These are phyloP conservation scores for Eublepharis macularius DNA, from an alignment of 2,113 vertebrate genomes.

Conservation along the genomic window DNA sequence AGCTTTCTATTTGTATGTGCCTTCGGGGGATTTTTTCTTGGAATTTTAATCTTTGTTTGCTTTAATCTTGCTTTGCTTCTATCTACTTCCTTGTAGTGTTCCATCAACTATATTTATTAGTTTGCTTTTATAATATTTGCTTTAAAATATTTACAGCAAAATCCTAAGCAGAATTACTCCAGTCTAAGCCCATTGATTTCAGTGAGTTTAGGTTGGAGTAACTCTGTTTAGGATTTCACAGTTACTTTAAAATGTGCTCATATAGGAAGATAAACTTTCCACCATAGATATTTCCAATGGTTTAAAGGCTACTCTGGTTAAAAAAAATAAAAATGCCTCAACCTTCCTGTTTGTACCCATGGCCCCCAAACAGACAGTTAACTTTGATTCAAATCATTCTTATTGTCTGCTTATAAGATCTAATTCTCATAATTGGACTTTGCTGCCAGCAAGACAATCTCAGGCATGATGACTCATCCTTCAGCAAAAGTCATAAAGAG, in stretches of 20 bases:
- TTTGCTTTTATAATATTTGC: neutral
- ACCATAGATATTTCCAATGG: neutral
- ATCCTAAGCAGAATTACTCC: no score
- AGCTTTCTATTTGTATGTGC: constrained; percentile 2
- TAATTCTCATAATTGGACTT: constrained; percentile 34
- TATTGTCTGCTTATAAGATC: constrained; percentile 31
- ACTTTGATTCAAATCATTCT: constrained; percentile 26
- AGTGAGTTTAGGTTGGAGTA: no score
- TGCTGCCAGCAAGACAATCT: constrained; percentile 44
- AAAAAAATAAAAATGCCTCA: no score
- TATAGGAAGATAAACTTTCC: neutral
- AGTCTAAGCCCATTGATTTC: no score
- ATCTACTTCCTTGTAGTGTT: neutral
- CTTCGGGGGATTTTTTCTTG: neutral
- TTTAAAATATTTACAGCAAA: neutral
- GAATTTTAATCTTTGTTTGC: neutral
- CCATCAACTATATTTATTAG: neutral
- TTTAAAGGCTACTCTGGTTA: no score
- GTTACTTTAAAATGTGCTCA: neutral
- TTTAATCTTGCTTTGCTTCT: neutral
- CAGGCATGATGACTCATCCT: constrained; percentile 57
- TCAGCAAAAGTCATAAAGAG: constrained; percentile 47
- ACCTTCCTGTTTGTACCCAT: neutral
- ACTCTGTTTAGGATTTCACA: no score
- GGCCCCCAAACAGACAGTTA: constrained; percentile 2